These are phyloP conservation scores for Calosoma granatense DNA, from an alignment of 1,140 invertebrate species.

Conservation along the genomic window DNA sequence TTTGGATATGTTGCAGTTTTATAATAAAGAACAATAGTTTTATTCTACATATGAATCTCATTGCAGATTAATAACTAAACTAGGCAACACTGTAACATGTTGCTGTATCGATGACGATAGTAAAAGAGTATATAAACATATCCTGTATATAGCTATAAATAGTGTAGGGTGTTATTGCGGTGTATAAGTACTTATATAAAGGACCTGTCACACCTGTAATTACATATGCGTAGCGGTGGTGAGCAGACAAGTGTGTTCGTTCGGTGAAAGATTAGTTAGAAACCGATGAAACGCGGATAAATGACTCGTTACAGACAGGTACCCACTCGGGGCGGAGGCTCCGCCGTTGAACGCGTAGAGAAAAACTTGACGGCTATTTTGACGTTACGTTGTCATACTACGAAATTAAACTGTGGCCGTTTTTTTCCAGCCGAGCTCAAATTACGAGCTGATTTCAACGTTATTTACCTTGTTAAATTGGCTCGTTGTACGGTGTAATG, in stretches of 20 bases:
- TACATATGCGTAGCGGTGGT: background rate
- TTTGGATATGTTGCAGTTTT: no score
- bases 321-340: background rate
- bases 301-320: background rate
- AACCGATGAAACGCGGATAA: background rate
- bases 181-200: no score
- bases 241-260: background rate
- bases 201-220: background rate
- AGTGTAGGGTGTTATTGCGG: no score
- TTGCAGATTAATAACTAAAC: no score
- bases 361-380: constrained; percentile 1
- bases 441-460: constrained; percentile 4
- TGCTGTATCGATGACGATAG: no score
- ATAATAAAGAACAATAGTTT: no score
- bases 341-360: no score
- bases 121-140: no score
- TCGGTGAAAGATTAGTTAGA: background rate
- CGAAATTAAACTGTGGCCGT: background rate
- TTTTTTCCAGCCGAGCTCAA: background rate
- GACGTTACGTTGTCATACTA: background rate
- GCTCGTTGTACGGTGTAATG: background rate
- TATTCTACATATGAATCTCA: no score
- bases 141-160: no score
- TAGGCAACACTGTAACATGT: no score
- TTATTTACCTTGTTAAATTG: constrained; percentile 9